Conservation (phyloP, 1,140 invertebrate genomes). For the Trigoniulus corallinus region DNA sequence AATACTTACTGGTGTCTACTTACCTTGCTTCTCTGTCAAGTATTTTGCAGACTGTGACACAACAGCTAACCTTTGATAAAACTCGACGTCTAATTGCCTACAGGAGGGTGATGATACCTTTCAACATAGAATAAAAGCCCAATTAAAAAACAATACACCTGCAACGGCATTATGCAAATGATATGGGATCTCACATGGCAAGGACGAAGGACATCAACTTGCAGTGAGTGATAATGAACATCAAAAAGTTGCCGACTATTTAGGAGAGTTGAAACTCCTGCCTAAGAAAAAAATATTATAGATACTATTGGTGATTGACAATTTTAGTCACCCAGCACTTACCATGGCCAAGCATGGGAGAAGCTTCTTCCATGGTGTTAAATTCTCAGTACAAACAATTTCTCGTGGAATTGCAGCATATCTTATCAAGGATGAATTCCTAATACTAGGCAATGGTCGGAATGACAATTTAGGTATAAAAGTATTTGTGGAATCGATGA, state of each 20-base stretch:
- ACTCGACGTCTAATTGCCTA: no score
- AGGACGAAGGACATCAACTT: slow-evolving; percentile 62
- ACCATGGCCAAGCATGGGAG: slow-evolving; percentile 75
- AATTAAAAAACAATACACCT: no score
- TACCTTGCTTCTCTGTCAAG: no score
- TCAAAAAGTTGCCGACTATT: slow-evolving; percentile 83
- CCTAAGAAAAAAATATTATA: slow-evolving; percentile 26
- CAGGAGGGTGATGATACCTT: no score
- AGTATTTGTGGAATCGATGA: slow-evolving; percentile 76
- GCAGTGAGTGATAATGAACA: slow-evolving; percentile 81
- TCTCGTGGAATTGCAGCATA: slow-evolving; percentile 83
- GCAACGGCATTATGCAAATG: no score
- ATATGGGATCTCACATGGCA: slow-evolving; percentile 36
- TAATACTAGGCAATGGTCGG: slow-evolving; percentile 46
- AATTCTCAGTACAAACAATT: slow-evolving; percentile 95
- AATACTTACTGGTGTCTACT: no score
- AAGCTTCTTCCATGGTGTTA: slow-evolving; percentile 95
- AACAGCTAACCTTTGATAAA: no score
- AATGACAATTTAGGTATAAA: slow-evolving; percentile 67
- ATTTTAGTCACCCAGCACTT: slow-evolving; percentile 4
- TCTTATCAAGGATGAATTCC: slow-evolving; percentile 41
- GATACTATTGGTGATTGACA: background rate
- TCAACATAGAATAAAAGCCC: no score
- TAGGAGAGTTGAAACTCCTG: slow-evolving; percentile 67
- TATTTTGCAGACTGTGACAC: no score